Conservation (phyloP, 2,113 vertebrate species). For the Cariama cristata region DNA sequence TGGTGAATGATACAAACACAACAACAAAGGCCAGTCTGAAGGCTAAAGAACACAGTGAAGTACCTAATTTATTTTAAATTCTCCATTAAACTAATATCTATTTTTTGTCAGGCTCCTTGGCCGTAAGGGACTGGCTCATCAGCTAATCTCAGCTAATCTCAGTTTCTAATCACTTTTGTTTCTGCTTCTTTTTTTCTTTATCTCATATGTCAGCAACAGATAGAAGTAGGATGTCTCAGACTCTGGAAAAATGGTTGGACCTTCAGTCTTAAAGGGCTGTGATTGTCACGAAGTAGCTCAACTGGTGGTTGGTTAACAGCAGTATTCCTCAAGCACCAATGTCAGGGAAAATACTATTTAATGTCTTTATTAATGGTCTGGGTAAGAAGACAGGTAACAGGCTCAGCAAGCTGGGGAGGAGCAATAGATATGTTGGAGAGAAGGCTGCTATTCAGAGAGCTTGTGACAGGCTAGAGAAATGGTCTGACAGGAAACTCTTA, state of each 20-base stretch:
- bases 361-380: too few species aligned
- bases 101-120: background rate
- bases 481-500: background rate
- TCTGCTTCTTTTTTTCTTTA: background rate
- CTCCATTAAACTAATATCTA: background rate
- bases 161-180: background rate
- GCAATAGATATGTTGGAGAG: background rate
- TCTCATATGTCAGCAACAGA: background rate
- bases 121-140: background rate
- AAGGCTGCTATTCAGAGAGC: background rate
- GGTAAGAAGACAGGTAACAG: background rate
- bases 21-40: background rate
- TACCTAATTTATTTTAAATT: background rate
- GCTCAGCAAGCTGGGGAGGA: background rate
- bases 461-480: background rate
- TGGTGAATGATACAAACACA: background rate
- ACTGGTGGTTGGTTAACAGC: background rate
- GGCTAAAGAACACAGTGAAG: background rate
- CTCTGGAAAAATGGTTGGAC: background rate
- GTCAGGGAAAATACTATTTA: background rate
- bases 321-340: background rate
- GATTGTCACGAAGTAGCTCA: background rate
- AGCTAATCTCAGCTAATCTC: background rate
- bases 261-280: background rate
- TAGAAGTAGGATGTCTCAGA: background rate